Evolutionary conservation across 2,113 vertebrate species (phyloP).

Genomic region (Chlorocebus sabaeus): DNA sequence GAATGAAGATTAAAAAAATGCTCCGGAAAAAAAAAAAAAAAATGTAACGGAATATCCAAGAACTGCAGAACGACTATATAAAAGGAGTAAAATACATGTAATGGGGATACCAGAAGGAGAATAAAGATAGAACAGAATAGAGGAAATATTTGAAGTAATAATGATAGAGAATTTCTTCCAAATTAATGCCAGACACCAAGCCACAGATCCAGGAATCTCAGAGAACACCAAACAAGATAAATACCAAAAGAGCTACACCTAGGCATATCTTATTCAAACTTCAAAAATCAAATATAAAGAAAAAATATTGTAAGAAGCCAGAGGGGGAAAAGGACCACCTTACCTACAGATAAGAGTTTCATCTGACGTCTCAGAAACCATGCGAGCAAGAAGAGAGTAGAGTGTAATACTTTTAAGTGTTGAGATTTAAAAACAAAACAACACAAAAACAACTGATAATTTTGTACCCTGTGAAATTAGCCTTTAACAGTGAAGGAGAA

Average conservation of each 20-base stretch:
- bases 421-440: not conserved
- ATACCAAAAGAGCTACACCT: not conserved
- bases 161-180: not conserved
- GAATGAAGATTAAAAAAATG: not conserved
- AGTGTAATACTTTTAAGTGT: not conserved
- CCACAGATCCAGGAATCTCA: not conserved
- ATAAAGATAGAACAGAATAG: not conserved
- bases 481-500: not conserved
- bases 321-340: not conserved
- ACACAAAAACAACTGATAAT: not conserved
- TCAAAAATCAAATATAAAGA: not conserved
- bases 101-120: not conserved
- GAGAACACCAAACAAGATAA: not conserved
- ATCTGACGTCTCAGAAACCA: not conserved
- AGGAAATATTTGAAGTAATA: conserved; percentile 2
- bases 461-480: conserved; percentile 18
- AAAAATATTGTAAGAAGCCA: not conserved
- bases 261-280: not conserved
- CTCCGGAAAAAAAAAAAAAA: not conserved
- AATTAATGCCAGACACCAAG: not conserved
- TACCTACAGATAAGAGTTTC: not conserved
- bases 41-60: not conserved
- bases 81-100: not conserved
- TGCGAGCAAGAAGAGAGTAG: not conserved
- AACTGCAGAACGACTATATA: not conserved